Evolutionary conservation across 2,113 vertebrate genomes (phyloP), one percentile per base, ranked within the genome.

Genomic region (Thryonomys swinderianus): DNA sequence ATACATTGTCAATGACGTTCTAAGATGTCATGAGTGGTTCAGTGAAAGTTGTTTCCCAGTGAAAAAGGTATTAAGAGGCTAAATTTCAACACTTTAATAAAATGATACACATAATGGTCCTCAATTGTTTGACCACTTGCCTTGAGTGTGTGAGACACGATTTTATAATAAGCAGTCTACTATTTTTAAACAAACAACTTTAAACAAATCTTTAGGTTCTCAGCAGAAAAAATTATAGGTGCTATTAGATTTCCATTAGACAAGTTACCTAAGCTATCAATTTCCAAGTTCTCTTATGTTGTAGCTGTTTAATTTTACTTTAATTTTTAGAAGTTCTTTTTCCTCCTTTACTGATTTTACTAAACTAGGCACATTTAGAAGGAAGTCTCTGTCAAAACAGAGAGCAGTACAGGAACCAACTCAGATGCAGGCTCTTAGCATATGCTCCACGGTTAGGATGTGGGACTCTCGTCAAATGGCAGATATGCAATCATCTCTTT

Each of bases 331-430:
- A 61, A 21, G 55, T 93, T 95, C 81, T 57, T 37, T 79, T 85
- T 1, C 62, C n/a, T 0, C 8, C 34, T 73, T 0, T 88, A 96
- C 95, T 92, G 48, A 0, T 95, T 98, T 96, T 93, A 94, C 85
- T 92, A 88, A 91, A 89, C 96, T 96, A 98, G 98, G 98, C 98
- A 98, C 98, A 95, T 98, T 98, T 98, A 85, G 92, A 97, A 96
- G 92, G 79, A 95, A 96, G 93, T 93, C 21, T 45, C 34, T 90
- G 96, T 96, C 96, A 97, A 97, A 95, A 97, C 94, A 97, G 97
- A 96, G 21, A 98, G 94, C 96, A 96, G 88, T 94, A 97, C 93
- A 89, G 85, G 98, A 96, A 95, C 92, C 92, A 97, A 93, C 83
- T 61, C 86, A 95, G 91, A 88, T 83, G 91, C 81, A 94, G 82